Percentiles rank a stretch among this genome's conserved stretches.
phyloP scores from a whole-genome alignment of 1,140 invertebrate species.

The Trypoxylus dichotomus region DNA sequence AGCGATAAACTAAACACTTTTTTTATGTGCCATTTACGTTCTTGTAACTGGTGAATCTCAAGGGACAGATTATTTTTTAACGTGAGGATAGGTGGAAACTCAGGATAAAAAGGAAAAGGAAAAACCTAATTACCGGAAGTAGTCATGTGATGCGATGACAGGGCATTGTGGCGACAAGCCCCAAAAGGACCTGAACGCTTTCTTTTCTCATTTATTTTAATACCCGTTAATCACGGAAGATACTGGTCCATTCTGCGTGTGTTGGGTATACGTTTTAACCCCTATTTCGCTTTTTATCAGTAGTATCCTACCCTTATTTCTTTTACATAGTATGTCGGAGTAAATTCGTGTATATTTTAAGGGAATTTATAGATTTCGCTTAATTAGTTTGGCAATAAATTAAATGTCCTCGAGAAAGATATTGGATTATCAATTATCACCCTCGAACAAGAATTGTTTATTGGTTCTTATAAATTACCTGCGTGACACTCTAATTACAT shows the following conservation, averaged over 20 bases:
- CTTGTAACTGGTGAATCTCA: background rate
- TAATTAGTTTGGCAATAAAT: background rate
- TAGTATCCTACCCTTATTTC: background rate
- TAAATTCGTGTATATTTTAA: background rate
- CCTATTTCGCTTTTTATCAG: constrained; percentile 5
- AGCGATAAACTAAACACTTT: background rate
- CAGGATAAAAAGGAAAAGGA: background rate
- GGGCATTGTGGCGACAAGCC: constrained; percentile 10
- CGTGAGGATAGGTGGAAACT: background rate
- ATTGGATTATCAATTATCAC: background rate
- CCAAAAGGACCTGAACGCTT: background rate
- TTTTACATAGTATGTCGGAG: background rate
- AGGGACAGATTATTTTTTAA: constrained; percentile 17
- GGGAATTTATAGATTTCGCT: background rate
- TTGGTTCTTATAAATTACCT: constrained; percentile 44
- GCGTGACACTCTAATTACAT: constrained; percentile 44
- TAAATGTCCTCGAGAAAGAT: background rate
- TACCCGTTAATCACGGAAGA: constrained; percentile 19
- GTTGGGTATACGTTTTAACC: background rate
- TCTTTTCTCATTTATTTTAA: constrained; percentile 26
- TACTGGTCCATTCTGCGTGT: background rate
- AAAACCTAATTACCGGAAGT: constrained; percentile 21
- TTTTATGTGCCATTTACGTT: background rate
- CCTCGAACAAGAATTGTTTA: constrained; percentile 41
- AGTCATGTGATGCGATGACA: constrained; percentile 23